Percentiles rank a stretch among this genome's conserved stretches.
These are phyloP conservation scores for Theretra japonica DNA, from an alignment of 2,888 invertebrate genomes.

Conservation along the genomic window DNA sequence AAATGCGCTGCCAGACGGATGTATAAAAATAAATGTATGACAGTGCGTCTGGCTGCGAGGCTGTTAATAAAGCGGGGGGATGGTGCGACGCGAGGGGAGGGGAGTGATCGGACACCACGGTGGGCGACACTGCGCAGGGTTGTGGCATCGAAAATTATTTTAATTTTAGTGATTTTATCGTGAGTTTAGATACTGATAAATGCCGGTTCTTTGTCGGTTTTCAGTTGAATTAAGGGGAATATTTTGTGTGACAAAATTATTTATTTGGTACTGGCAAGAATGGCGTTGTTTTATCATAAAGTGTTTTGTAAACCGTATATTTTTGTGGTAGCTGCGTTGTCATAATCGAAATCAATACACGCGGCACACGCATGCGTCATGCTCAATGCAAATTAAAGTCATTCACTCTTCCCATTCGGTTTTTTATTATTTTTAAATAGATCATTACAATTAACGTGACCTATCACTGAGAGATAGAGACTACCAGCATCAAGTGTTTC, in stretches of 20 bases:
- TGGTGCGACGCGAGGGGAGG: not conserved
- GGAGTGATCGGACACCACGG: constrained; percentile 23
- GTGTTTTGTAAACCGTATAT: not conserved
- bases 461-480: no score
- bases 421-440: no score
- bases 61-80: constrained; percentile 18
- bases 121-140: constrained; percentile 12
- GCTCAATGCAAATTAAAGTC: no score
- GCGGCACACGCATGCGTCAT: no score
- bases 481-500: no score
- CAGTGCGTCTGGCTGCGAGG: constrained; percentile 22
- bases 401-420: no score
- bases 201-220: not conserved
- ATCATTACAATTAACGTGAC: no score
- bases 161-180: not conserved
- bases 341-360: no score
- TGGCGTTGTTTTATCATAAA: not conserved
- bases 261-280: not conserved
- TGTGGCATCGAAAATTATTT: not conserved
- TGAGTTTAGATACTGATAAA: no score
- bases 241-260: no score
- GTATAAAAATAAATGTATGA: constrained; percentile 27
- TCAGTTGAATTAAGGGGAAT: not conserved
- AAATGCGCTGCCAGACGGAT: constrained; percentile 20
- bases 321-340: not conserved